Percentiles rank a stretch among this genome's conserved stretches.
These are phyloP conservation scores for Standfussiana lucernea DNA, from an alignment of 2,888 invertebrate species.

Conservation along the genomic window DNA sequence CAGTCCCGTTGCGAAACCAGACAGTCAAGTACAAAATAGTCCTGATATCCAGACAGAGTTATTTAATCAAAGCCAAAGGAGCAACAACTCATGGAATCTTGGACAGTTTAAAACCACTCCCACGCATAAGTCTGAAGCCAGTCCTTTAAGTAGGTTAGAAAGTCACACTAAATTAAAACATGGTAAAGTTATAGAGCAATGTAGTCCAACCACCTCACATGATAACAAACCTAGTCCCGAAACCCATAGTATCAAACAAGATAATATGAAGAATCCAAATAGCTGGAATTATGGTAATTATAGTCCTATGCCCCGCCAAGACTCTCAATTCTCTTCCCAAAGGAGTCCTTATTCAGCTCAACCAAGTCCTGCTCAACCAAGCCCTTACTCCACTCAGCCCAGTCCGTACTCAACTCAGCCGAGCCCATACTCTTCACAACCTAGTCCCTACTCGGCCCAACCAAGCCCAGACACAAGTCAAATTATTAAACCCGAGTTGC, in stretches of 20 bases:
- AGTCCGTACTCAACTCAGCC: slow-evolving; percentile 87
- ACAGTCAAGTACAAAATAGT: slow-evolving; percentile 87
- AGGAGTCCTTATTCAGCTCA: slow-evolving; percentile 88
- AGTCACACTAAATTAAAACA: slow-evolving; percentile 84
- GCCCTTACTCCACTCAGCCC: slow-evolving; percentile 87
- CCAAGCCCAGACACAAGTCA: slow-evolving; percentile 89
- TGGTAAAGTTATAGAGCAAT: slow-evolving; percentile 85
- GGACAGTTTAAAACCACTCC: slow-evolving; percentile 87
- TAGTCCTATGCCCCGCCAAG: slow-evolving; percentile 88
- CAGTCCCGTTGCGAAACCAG: slow-evolving; percentile 87
- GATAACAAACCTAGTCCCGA: slow-evolving; percentile 88
- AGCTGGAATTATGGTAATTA: slow-evolving; percentile 87
- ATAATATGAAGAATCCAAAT: slow-evolving; percentile 83
- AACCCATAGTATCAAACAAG: slow-evolving; percentile 81
- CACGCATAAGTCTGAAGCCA: slow-evolving; percentile 87
- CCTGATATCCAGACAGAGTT: slow-evolving; percentile 84
- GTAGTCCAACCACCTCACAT: slow-evolving; percentile 87
- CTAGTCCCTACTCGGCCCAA: slow-evolving; percentile 87
- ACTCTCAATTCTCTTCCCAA: slow-evolving; percentile 86
- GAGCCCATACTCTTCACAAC: slow-evolving; percentile 88
- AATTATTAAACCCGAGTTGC: slow-evolving; percentile 85
- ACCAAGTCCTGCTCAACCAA: slow-evolving; percentile 87
- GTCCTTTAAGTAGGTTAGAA: slow-evolving; percentile 86
- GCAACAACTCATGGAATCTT: slow-evolving; percentile 84
- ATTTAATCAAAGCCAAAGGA: slow-evolving; percentile 74